Evolutionary conservation across 2,888 invertebrate genomes (phyloP).

Genomic region (Troilus luridus): DNA sequence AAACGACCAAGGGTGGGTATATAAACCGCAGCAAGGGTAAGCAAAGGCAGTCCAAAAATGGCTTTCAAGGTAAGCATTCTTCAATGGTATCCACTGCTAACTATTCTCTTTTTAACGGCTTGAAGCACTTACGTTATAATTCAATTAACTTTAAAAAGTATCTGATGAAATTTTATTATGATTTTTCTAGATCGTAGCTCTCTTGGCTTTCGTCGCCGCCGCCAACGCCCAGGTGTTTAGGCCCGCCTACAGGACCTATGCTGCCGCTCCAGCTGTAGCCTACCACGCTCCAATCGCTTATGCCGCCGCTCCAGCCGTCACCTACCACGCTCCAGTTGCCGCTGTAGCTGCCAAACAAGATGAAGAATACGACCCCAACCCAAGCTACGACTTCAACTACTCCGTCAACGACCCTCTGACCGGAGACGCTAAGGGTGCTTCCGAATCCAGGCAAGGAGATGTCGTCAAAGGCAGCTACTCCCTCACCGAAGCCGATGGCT

Average conservation of each 20-base stretch:
- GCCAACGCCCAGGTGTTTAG: not conserved
- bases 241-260: conserved; percentile 63
- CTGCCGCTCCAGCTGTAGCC: conserved; percentile 60
- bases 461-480: conserved; percentile 45
- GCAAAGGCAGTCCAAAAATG: no score
- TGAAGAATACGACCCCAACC: conserved; percentile 9
- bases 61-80: no score
- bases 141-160: no score
- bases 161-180: not conserved
- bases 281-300: conserved; percentile 5
- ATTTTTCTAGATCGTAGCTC: not conserved
- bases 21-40: no score
- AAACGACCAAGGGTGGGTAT: no score
- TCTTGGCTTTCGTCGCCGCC: conserved; percentile 19
- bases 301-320: conserved; percentile 2
- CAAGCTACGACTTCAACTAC: conserved; percentile 46
- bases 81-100: no score
- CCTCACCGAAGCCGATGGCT: not conserved
- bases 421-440: not conserved
- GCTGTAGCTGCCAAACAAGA: conserved; percentile 3
- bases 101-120: no score
- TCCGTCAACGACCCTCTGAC: conserved; percentile 26
- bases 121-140: no score
- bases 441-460: conserved; percentile 45
- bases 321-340: conserved; percentile 27